Percentiles rank a stretch among this genome's conserved stretches.
phyloP scores from a whole-genome alignment of 2,888 invertebrate genomes.

The Lochmaea crataegi region DNA sequence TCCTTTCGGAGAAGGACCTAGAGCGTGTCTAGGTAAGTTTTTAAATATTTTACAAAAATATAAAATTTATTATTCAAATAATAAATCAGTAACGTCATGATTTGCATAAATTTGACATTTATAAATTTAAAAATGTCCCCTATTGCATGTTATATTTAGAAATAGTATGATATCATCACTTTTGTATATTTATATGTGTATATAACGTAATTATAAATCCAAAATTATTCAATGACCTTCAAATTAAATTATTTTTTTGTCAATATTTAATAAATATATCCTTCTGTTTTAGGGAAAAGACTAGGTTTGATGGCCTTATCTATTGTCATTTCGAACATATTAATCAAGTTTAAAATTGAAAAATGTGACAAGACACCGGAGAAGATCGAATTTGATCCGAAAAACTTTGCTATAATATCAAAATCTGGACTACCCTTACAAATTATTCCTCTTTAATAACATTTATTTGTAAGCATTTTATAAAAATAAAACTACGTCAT shows the following conservation, averaged over 20 bases:
- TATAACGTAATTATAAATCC: too few relatives aligned
- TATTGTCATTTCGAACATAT: constrained; percentile 28
- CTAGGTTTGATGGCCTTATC: constrained; percentile 41
- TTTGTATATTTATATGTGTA: too few relatives aligned
- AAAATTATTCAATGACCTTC: too few relatives aligned
- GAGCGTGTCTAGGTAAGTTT: constrained; percentile 39
- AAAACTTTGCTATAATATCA: constrained; percentile 43
- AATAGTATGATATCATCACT: too few relatives aligned
- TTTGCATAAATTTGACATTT: too few relatives aligned
- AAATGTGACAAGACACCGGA: constrained; percentile 45
- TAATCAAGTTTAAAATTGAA: constrained; percentile 47
- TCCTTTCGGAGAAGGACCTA: constrained; percentile 51
- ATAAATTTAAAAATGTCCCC: too few relatives aligned
- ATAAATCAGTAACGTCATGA: too few relatives aligned
- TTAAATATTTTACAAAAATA: too few relatives aligned
- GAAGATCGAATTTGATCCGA: constrained; percentile 47
- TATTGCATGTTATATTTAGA: too few relatives aligned
- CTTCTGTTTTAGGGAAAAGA: constrained; percentile 44
- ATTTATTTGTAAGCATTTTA: not conserved
- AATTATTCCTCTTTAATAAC: constrained; percentile 23
- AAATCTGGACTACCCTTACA: constrained; percentile 47
- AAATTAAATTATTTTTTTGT: too few relatives aligned
- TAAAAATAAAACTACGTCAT: not conserved
- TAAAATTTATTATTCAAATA: too few relatives aligned
- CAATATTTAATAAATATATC: not conserved